Percentiles rank a stretch among this genome's conserved stretches.
Evolutionary conservation across 2,888 invertebrate genomes (phyloP).

Genomic region (Ichneumoninae sp.): DNA sequence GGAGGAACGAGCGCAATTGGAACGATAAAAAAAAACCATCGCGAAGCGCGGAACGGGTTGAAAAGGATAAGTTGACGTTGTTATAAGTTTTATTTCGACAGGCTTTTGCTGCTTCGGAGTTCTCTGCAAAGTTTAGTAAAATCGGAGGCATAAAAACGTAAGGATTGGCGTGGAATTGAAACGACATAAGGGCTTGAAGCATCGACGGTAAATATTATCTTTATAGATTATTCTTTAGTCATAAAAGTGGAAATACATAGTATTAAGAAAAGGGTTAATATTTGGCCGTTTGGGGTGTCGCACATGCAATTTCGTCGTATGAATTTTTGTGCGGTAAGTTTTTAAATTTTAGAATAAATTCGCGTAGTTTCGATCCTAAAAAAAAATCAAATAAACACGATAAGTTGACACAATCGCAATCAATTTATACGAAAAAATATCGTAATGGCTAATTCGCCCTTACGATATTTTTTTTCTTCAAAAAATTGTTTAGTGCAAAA

Average conservation of each 20-base stretch:
- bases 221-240: not conserved
- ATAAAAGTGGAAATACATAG: not conserved
- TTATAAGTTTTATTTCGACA: not conserved
- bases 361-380: not conserved
- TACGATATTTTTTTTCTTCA: not conserved
- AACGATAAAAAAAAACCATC: not conserved
- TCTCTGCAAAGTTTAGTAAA: not conserved
- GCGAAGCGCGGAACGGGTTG: not conserved
- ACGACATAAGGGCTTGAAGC: not conserved
- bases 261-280: not conserved
- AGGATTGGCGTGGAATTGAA: not conserved
- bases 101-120: not conserved
- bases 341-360: not conserved
- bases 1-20: constrained; percentile 38
- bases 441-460: not conserved
- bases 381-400: not conserved
- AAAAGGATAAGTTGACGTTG: not conserved
- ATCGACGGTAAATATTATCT: not conserved
- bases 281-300: not conserved
- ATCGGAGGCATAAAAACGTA: not conserved
- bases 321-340: not conserved
- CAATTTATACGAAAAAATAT: not conserved
- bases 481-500: not conserved
- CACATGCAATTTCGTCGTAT: not conserved
- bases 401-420: not conserved